These are phyloP conservation scores for Orgyia antiqua DNA, from an alignment of 2,888 invertebrate genomes.

Conservation along the genomic window DNA sequence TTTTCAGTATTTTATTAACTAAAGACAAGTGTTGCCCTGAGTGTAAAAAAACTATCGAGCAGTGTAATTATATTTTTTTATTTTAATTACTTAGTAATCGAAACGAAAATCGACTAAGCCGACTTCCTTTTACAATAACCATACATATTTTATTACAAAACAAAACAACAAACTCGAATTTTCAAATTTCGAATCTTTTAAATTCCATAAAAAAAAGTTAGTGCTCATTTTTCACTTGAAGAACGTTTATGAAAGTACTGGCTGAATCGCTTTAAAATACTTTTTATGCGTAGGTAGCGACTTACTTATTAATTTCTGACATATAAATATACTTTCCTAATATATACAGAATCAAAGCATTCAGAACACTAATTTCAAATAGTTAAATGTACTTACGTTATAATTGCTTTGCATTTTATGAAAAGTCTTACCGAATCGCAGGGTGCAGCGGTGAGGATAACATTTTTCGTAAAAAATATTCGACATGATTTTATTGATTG, in stretches of 20 bases:
- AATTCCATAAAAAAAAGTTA: too few relatives aligned
- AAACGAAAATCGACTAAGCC: slow-evolving; percentile 65
- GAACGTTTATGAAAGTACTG: slow-evolving; percentile 48
- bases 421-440: slow-evolving; percentile 46
- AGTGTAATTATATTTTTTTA: slow-evolving; percentile 51
- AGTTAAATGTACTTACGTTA: too few relatives aligned
- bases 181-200: too few relatives aligned
- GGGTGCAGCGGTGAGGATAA: slow-evolving; percentile 46
- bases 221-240: too few relatives aligned
- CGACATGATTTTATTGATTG: slow-evolving; percentile 16
- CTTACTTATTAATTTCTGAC: too few relatives aligned
- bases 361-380: too few relatives aligned
- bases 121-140: slow-evolving; percentile 73
- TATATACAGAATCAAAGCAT: too few relatives aligned
- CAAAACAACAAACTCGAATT: neutral
- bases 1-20: slow-evolving; percentile 2
- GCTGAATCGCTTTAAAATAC: slow-evolving; percentile 34
- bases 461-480: slow-evolving; percentile 33
- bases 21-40: slow-evolving; percentile 33
- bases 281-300: too few relatives aligned
- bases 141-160: too few relatives aligned
- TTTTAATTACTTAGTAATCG: slow-evolving; percentile 36
- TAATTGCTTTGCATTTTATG: slow-evolving; percentile 9
- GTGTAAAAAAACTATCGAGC: slow-evolving; percentile 55
- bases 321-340: too few relatives aligned